Evolutionary conservation across 2,113 vertebrate species (phyloP).

Genomic region (Lycocorax pyrrhopterus): DNA sequence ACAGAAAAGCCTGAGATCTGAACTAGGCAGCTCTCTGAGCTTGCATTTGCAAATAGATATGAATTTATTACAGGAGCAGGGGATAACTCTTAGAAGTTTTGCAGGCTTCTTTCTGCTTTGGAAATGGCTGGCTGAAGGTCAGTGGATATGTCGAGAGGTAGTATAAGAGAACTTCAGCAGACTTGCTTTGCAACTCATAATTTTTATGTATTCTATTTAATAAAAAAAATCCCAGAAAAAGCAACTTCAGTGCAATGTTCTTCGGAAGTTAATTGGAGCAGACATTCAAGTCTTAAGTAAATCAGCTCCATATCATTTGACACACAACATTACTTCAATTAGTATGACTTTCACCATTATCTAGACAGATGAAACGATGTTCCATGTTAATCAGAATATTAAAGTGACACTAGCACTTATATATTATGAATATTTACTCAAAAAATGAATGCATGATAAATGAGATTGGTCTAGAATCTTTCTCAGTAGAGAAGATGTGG

Average conservation of each 20-base stretch:
- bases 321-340: slow-evolving; percentile 54
- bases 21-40: neutral
- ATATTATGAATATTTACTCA: slow-evolving; percentile 63
- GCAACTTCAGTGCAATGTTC: neutral
- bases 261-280: slow-evolving; percentile 40
- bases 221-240: neutral
- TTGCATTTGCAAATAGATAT: neutral
- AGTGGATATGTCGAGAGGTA: neutral
- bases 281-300: slow-evolving; percentile 48
- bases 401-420: slow-evolving; percentile 41
- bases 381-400: slow-evolving; percentile 46
- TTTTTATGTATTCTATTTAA: neutral
- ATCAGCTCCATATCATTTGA: slow-evolving; percentile 55
- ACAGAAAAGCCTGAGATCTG: neutral
- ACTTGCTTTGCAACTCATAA: neutral
- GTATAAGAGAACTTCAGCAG: neutral
- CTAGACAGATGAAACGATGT: slow-evolving; percentile 28
- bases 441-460: slow-evolving; percentile 37
- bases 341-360: slow-evolving; percentile 53
- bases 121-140: neutral
- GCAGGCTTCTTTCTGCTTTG: neutral
- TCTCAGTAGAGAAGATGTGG: neutral
- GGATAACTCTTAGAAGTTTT: neutral
- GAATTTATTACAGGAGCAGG: neutral
- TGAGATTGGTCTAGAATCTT: neutral